Base-by-base conservation (phyloP, 2,888 invertebrate genomes). In the Pseudococcus viburni region DNA sequence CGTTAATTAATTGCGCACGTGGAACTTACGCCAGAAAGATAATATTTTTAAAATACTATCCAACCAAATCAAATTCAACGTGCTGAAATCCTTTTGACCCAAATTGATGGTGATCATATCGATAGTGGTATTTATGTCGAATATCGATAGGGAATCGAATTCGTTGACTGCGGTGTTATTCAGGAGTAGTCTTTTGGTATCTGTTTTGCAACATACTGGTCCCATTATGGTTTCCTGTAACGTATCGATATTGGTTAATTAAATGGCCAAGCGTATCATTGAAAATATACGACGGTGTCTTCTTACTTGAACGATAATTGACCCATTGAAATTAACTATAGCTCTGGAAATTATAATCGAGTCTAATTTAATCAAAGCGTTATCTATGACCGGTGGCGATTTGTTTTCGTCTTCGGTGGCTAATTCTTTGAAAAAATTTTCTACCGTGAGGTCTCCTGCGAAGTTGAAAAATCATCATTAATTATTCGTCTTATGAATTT, bases 401-500 rank as follows among this genome's bases (percentile, higher is more conserved):
- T 26, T 86, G 86, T 89, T 33, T 77, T 86, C 19, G 86, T 90
- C 89, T 88, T 90, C 89, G 87, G 89, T 89, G 89, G 91, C 90
- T 80, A 93, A 91, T 89, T 93, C 93, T 90, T 95, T 95, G 92
- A 96, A 96, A 92, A 95, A 95, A 91, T 96, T 97, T 91, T 96
- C 95, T 39, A 96, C 94, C 9, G 93, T 93, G n/a, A 96, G 92
- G 90, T 95, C 94, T 85, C 96, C 96, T 94, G 92, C 77, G 90
- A 91, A 22, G 4, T 48, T 51, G 0, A 2, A 51, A 48, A 83
- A 19, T n/a, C 5, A 19, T 0, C 5, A 48, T 88, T 73, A 15
- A 26, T 73, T 17, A 12, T n/a, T n/a, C n/a, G n/a, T n/a, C n/a
- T n/a, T n/a, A n/a, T n/a, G n/a, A n/a, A n/a, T n/a, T n/a, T n/a